Evolutionary conservation across 2,113 vertebrate species (phyloP), one percentile per base, ranked within the genome.

Genomic region (Elachura formosa): DNA sequence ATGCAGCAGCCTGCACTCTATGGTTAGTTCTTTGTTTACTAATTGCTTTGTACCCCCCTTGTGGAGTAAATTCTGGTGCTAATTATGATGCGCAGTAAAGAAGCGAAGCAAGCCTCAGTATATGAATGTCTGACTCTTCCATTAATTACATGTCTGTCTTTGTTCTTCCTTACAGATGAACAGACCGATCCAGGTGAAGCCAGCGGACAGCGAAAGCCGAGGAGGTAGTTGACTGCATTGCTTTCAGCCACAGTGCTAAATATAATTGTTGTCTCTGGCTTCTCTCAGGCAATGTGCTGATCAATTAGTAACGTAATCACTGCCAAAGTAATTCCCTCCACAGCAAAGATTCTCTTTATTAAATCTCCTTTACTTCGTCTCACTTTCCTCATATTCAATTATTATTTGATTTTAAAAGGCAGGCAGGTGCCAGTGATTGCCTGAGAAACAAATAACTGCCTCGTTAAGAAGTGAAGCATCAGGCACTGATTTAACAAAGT

Each of bases 151-250:
- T 85, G 64, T 72, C 31, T 94, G 59, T 90, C 68, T 81, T 92
- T 97, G 86, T 94, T 93, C 95, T 97, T 96, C 89, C 94, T 97
- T 97, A 46, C 98, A 99, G 99, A 99, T 99, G 99, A 99, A 99
- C 98, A 99, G 99, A 97, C 99, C 99, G 1, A 99, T 99, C 99
- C 99, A 99, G 98, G 99, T 99, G 99, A 99, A 99, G 97, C 99
- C 99, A 46, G 99, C 99, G 79, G 99, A 99, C 98, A 99, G 99
- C 84, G 99, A 99, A 98, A 99, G 99, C 97, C 99, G 99, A 98
- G 99, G 99, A 99, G 99, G 99, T 99, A 99, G 98, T 98, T 98
- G 97, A 98, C 97, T 98, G 97, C 95, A 96, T 98, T 98, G 97
- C 96, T 97, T 97, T 97, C 94, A 97, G 94, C 87, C 92, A 97